Percentiles rank a stretch among this genome's conserved stretches.
phyloP scores from a whole-genome alignment of 2,797 vertebrate species.

The Phrynocephalus forsythii region DNA sequence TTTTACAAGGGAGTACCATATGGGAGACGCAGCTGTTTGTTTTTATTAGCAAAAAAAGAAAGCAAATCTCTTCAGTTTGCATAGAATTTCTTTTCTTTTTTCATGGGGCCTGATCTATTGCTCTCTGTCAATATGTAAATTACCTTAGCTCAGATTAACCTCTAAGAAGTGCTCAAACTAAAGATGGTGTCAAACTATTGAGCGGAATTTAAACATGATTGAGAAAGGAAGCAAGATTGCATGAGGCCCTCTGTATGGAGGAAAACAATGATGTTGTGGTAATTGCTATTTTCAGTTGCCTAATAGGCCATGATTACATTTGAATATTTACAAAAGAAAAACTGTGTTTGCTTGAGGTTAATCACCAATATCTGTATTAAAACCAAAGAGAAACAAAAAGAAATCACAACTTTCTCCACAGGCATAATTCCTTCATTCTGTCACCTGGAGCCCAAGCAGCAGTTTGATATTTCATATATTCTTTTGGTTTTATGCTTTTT shows the following conservation, averaged over 20 bases:
- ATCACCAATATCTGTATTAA: conserved; percentile 32
- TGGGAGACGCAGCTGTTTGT: conserved; percentile 68
- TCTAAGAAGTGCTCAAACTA: conserved; percentile 63
- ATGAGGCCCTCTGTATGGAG: conserved; percentile 45
- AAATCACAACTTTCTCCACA: conserved; percentile 4
- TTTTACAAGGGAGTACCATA: conserved; percentile 70
- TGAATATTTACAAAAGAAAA: conserved; percentile 21
- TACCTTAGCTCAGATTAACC: conserved; percentile 73
- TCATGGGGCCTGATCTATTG: background rate
- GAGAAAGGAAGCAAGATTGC: conserved; percentile 61
- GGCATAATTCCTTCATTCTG: conserved; percentile 14
- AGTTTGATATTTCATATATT: background rate
- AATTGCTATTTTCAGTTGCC: conserved; percentile 22
- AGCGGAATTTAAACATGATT: conserved; percentile 53
- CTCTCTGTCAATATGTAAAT: conserved; percentile 67
- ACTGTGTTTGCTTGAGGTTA: conserved; percentile 28
- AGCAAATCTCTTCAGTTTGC: conserved; percentile 53
- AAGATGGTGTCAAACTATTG: conserved; percentile 52
- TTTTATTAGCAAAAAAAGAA: conserved; percentile 53
- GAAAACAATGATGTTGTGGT: background rate
- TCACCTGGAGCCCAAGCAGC: background rate
- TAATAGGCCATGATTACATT: background rate
- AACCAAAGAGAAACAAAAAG: conserved; percentile 36
- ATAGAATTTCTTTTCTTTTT: conserved; percentile 51
- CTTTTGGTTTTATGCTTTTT: background rate